Conservation (phyloP, 2,113 vertebrate genomes). For the Tachysurus fulvidraco region DNA sequence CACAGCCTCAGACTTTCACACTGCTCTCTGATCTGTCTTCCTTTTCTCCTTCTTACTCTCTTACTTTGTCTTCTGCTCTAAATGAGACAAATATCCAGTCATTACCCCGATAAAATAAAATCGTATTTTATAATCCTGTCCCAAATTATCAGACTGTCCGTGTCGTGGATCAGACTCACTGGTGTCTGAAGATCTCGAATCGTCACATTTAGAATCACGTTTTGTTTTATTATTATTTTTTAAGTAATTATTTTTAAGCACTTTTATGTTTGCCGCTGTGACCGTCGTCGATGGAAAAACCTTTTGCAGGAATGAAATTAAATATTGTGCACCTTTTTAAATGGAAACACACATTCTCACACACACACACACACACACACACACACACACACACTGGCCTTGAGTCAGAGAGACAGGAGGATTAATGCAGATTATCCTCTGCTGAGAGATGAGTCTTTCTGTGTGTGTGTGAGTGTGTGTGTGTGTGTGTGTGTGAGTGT, state of each 20-base stretch:
- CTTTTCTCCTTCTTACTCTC: background rate
- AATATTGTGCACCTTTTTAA: background rate
- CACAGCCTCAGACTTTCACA: background rate
- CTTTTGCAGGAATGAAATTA: background rate
- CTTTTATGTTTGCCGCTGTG: too few species aligned
- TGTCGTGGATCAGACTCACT: too few species aligned
- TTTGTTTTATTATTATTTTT: too few species aligned
- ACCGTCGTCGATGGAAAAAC: background rate
- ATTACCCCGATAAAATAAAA: too few species aligned
- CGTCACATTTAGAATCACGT: too few species aligned
- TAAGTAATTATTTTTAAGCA: too few species aligned
- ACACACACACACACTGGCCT: conserved; percentile 56
- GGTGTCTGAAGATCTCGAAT: too few species aligned
- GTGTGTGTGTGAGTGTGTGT: conserved; percentile 52
- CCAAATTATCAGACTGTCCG: background rate
- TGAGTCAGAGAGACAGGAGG: conserved; percentile 54
- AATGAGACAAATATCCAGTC: background rate
- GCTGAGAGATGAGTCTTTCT: conserved; percentile 69
- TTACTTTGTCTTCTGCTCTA: background rate
- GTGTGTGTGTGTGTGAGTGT: conserved; percentile 57
- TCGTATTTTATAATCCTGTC: too few species aligned
- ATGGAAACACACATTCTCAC: background rate
- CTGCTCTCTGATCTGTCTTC: background rate
- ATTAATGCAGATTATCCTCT: conserved; percentile 70
- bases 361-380: conserved; percentile 46